These are phyloP conservation scores for Agonum fuliginosum DNA, from an alignment of 2,888 invertebrate genomes.

Conservation along the genomic window DNA sequence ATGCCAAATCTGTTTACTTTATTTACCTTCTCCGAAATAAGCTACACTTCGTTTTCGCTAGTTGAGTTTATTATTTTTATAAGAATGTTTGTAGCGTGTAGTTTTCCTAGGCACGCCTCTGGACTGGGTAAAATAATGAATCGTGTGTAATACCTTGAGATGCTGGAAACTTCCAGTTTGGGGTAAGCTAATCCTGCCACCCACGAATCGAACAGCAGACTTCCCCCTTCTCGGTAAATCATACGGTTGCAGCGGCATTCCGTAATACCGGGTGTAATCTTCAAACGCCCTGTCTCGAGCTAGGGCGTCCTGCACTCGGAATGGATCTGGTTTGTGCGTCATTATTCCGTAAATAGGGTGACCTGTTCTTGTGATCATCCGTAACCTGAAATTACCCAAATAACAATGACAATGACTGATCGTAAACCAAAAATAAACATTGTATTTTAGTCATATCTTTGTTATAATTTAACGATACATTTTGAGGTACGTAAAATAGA, in stretches of 20 bases:
- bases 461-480: no score
- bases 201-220: constrained; percentile 71
- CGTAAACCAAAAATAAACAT: no score
- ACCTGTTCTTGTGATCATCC: constrained; percentile 71
- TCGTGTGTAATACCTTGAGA: constrained; percentile 74
- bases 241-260: constrained; percentile 71
- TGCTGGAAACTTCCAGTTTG: constrained; percentile 81
- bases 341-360: constrained; percentile 85
- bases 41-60: no score
- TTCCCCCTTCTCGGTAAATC: constrained; percentile 67
- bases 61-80: no score
- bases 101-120: background rate
- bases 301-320: constrained; percentile 70
- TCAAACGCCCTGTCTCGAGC: constrained; percentile 74
- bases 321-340: constrained; percentile 81
- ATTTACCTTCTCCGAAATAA: no score
- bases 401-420: no score
- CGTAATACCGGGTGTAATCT: constrained; percentile 74
- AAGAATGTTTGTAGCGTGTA: no score
- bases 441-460: no score
- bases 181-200: constrained; percentile 70
- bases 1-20: no score
- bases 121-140: background rate
- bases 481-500: no score
- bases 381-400: constrained; percentile 67